These are phyloP conservation scores for Metridium senile DNA, from an alignment of 92 coral and sea anemone genomes.

Conservation along the genomic window DNA sequence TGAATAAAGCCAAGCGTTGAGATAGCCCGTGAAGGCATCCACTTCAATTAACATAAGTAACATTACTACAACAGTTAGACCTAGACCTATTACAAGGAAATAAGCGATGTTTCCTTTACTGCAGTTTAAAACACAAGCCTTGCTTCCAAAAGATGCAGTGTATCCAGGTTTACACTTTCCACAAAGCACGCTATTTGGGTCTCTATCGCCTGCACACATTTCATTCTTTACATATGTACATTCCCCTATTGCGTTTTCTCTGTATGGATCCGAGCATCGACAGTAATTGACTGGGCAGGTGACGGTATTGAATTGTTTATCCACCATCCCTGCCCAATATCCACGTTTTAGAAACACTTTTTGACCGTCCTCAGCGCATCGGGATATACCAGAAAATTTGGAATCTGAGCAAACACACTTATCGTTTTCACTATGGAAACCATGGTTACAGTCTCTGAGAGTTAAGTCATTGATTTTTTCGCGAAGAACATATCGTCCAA, in stretches of 20 bases:
- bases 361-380: constrained; percentile 67
- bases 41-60: constrained; percentile 65
- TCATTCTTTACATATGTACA: constrained; percentile 44
- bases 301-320: constrained; percentile 61
- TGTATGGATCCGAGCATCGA: constrained; percentile 41
- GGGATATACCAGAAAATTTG: constrained; percentile 55
- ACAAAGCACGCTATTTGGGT: constrained; percentile 64
- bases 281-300: constrained; percentile 87
- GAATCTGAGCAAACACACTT: constrained; percentile 72
- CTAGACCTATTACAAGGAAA: constrained; percentile 44
- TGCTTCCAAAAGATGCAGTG: constrained; percentile 65
- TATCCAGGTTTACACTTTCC: constrained; percentile 65
- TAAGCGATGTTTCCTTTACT: constrained; percentile 50
- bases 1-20: constrained; percentile 91
- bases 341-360: constrained; percentile 71
- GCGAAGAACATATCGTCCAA: constrained; percentile 59
- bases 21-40: constrained; percentile 83
- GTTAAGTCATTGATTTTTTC: constrained; percentile 42
- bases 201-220: constrained; percentile 67
- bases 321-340: constrained; percentile 86
- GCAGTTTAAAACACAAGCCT: constrained; percentile 57
- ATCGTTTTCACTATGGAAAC: constrained; percentile 47
- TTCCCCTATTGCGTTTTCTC: constrained; percentile 32
- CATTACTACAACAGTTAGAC: constrained; percentile 52
- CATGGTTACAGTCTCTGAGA: constrained; percentile 76